phyloP scores from a whole-genome alignment of 2,888 invertebrate species.

The Ceriagrion tenellum region DNA sequence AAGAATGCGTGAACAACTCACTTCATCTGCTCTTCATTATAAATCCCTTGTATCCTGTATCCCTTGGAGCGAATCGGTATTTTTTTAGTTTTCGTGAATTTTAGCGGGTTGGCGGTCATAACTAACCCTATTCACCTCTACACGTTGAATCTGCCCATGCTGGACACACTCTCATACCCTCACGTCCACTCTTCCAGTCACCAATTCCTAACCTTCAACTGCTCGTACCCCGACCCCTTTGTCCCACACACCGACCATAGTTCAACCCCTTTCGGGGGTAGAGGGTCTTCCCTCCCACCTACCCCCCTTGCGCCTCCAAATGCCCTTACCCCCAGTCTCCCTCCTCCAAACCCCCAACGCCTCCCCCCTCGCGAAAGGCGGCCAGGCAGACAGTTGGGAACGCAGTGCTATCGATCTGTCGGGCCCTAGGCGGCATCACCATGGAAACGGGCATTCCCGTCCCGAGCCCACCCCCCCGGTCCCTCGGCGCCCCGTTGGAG shows the following conservation, averaged over 20 bases:
- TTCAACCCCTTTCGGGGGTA: neutral
- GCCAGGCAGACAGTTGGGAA: constrained; percentile 51
- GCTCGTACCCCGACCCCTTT: neutral
- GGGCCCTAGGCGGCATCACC: constrained; percentile 58
- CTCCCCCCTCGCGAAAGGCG: constrained; percentile 13
- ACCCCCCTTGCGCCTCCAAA: neutral
- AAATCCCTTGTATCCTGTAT: too few species aligned
- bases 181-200: neutral
- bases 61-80: too few species aligned
- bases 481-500: neutral
- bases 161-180: neutral
- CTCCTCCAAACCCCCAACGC: neutral
- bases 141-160: neutral
- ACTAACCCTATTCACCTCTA: neutral
- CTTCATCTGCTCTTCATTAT: too few species aligned
- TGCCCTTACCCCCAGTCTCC: neutral
- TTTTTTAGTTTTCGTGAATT: too few species aligned
- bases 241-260: neutral
- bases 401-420: constrained; percentile 64
- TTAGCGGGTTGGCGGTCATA: too few species aligned
- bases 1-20: too few species aligned
- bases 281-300: neutral
- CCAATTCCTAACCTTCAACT: neutral
- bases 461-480: neutral
- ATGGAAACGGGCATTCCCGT: constrained; percentile 62